phyloP scores from a whole-genome alignment of 2,888 invertebrate species.

The Congeria kusceri region DNA sequence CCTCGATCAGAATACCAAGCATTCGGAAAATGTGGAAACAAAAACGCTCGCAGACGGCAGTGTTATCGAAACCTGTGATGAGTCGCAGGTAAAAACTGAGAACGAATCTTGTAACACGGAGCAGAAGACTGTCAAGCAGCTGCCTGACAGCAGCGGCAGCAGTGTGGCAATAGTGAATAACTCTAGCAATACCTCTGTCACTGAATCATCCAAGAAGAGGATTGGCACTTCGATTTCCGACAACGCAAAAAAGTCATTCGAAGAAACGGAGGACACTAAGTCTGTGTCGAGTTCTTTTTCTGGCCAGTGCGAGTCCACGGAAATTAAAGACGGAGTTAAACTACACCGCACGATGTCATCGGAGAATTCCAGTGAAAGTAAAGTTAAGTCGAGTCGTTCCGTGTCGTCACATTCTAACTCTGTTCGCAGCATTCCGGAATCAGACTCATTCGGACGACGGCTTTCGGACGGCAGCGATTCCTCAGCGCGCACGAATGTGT shows the following conservation, averaged over 20 bases:
- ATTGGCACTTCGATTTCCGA: slow-evolving; percentile 35
- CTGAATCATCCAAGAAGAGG: slow-evolving; percentile 32
- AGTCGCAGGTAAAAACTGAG: slow-evolving; percentile 28
- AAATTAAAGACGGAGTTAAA: slow-evolving; percentile 42
- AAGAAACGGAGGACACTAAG: slow-evolving; percentile 45
- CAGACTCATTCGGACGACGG: slow-evolving; percentile 4
- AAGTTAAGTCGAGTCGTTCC: slow-evolving; percentile 33
- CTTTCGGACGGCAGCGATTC: slow-evolving; percentile 43
- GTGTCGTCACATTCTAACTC: slow-evolving; percentile 21
- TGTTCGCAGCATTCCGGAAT: not conserved
- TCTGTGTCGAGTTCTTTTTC: slow-evolving; percentile 51
- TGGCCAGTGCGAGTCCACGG: slow-evolving; percentile 51
- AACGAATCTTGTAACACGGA: slow-evolving; percentile 39
- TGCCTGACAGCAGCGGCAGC: slow-evolving; percentile 35
- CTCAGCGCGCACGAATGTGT: slow-evolving; percentile 28
- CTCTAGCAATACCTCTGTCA: slow-evolving; percentile 34
- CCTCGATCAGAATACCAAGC: slow-evolving; percentile 31
- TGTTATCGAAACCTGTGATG: slow-evolving; percentile 17
- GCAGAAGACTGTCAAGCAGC: slow-evolving; percentile 35
- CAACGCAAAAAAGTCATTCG: slow-evolving; percentile 19
- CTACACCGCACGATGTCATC: slow-evolving; percentile 38
- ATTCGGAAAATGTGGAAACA: slow-evolving; percentile 42
- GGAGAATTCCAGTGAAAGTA: slow-evolving; percentile 43
- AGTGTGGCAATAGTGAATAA: slow-evolving; percentile 45
- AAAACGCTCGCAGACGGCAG: slow-evolving; percentile 32